Evolutionary conservation across 2,113 vertebrate genomes (phyloP).

Genomic region (Otocyon megalotis): DNA sequence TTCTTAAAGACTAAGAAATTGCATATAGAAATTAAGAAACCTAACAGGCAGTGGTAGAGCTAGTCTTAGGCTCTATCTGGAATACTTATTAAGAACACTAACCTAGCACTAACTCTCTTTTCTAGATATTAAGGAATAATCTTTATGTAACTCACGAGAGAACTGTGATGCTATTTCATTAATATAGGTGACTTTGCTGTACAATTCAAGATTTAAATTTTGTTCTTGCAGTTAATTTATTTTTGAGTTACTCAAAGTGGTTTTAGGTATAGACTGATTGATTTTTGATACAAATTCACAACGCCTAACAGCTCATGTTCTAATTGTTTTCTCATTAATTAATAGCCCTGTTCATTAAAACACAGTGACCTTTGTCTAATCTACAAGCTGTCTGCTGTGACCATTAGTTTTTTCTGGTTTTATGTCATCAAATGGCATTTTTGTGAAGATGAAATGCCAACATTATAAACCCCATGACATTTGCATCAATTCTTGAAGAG

Average conservation of each 20-base stretch:
- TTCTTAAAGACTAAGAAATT: constrained; percentile 47
- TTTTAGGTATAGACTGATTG: constrained; percentile 74
- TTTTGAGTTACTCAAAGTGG: constrained; percentile 61
- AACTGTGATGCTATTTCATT: neutral
- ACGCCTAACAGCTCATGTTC: constrained; percentile 56
- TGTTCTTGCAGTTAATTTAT: constrained; percentile 59
- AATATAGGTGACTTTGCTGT: neutral
- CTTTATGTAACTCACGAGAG: neutral
- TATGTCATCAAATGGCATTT: constrained; percentile 69
- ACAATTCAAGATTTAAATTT: constrained; percentile 59
- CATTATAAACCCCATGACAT: constrained; percentile 59
- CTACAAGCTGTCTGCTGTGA: constrained; percentile 75
- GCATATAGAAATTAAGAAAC: constrained; percentile 10
- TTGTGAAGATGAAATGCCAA: constrained; percentile 57
- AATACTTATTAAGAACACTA: neutral
- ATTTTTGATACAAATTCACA: constrained; percentile 53
- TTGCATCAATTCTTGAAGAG: constrained; percentile 62
- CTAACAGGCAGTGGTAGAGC: neutral
- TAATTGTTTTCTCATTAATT: constrained; percentile 80
- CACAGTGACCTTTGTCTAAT: constrained; percentile 79
- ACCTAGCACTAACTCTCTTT: neutral
- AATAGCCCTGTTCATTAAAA: constrained; percentile 80
- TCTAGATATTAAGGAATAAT: neutral
- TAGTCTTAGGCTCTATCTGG: neutral
- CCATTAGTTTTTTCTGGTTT: constrained; percentile 68